These are phyloP conservation scores for Hippocampus mohnikei DNA, from an alignment of 2,113 vertebrate species.

Conservation along the genomic window DNA sequence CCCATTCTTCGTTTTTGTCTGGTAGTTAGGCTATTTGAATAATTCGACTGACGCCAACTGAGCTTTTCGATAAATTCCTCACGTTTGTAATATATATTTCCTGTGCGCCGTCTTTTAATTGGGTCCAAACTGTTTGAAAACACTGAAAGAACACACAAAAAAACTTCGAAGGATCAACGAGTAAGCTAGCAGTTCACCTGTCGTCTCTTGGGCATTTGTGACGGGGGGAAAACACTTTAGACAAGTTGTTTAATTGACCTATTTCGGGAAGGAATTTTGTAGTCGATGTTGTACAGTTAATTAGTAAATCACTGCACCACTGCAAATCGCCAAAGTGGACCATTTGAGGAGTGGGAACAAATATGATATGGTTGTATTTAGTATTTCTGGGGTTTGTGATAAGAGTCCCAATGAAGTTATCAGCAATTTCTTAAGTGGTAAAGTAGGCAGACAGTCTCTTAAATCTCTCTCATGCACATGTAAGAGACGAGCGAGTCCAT, in stretches of 20 bases:
- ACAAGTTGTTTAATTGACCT: background rate
- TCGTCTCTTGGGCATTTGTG: background rate
- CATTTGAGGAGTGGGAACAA: background rate
- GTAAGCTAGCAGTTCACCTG: background rate
- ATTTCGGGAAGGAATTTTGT: background rate
- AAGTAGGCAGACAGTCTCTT: constrained; percentile 14
- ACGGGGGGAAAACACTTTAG: too few relatives aligned
- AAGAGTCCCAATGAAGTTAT: background rate
- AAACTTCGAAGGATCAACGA: background rate
- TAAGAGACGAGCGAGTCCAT: constrained; percentile 37
- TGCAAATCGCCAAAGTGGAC: background rate
- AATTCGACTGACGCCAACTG: background rate
- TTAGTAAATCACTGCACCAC: constrained; percentile 15
- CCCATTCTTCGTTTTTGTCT: background rate
- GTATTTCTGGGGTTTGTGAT: background rate
- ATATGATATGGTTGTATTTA: background rate
- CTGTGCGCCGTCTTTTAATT: background rate
- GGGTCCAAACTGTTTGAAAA: background rate
- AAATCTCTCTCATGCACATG: background rate
- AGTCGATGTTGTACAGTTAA: background rate
- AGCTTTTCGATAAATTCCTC: background rate
- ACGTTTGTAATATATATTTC: background rate
- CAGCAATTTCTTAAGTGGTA: background rate
- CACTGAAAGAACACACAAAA: background rate
- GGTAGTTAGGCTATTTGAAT: background rate